Conservation (phyloP, 2,797 vertebrate genomes). For the Okamejei kenojei region DNA sequence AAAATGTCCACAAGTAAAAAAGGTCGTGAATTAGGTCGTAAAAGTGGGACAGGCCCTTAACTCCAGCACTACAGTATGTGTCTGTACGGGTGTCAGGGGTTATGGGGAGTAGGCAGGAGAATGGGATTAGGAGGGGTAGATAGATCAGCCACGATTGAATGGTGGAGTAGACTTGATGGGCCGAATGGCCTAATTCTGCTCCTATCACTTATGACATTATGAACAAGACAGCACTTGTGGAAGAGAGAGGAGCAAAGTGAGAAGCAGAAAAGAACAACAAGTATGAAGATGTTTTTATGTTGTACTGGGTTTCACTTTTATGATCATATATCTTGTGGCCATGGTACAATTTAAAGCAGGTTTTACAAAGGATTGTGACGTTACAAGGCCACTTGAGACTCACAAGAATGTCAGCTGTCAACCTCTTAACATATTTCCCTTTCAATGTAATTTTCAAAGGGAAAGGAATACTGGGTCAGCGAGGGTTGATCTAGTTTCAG, state of each 20-base stretch:
- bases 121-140: too few species aligned
- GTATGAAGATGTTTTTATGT: background rate
- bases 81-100: too few species aligned
- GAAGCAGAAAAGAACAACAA: background rate
- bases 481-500: slow-evolving; percentile 8
- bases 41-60: too few species aligned
- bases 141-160: too few species aligned
- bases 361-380: background rate
- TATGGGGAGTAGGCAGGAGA: too few species aligned
- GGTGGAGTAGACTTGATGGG: too few species aligned
- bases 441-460: slow-evolving; percentile 11
- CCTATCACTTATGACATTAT: too few species aligned
- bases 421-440: slow-evolving; percentile 26
- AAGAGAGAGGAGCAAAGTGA: background rate
- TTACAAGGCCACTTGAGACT: slow-evolving; percentile 12
- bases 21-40: too few species aligned
- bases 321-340: background rate
- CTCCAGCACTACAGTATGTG: too few species aligned
- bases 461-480: background rate
- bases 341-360: slow-evolving; percentile 5
- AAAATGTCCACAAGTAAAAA: too few species aligned
- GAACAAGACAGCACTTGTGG: background rate
- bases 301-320: background rate
- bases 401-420: background rate
- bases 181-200: too few species aligned